phyloP scores from a whole-genome alignment of 2,113 vertebrate genomes.

The Canis aureus region DNA sequence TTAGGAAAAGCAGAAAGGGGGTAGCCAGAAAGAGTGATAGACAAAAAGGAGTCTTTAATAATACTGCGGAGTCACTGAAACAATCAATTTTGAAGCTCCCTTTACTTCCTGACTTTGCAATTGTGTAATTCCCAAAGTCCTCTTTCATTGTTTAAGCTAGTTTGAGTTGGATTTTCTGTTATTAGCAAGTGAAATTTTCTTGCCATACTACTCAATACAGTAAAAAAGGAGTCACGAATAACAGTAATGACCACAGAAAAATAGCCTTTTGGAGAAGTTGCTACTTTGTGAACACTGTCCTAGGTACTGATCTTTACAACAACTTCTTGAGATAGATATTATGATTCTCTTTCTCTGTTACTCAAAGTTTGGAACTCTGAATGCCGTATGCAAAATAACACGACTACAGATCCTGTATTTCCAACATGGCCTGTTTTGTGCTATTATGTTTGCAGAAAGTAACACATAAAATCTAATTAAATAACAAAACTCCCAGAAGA shows the following conservation, averaged over 20 bases:
- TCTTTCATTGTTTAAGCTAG: background rate
- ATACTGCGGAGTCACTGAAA: background rate
- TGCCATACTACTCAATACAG: background rate
- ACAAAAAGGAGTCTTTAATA: background rate
- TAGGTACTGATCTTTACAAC: background rate
- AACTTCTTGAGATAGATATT: background rate
- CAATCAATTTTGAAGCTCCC: background rate
- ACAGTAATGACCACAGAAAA: background rate
- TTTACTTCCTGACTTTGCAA: background rate
- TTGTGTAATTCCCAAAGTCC: background rate
- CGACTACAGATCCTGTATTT: background rate
- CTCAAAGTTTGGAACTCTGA: background rate
- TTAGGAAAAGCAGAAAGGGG: background rate
- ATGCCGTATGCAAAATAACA: background rate
- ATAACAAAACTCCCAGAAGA: background rate
- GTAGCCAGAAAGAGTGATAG: background rate
- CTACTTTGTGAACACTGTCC: background rate
- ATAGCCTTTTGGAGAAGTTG: background rate
- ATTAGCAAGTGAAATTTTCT: background rate
- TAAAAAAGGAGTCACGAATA: background rate
- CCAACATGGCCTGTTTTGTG: background rate
- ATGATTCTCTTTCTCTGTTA: background rate
- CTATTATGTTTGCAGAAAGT: background rate
- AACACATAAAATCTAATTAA: background rate
- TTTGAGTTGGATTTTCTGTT: constrained; percentile 44